These are phyloP conservation scores for Marisa cornuarietis DNA, from an alignment of 1,140 invertebrate species.

Conservation along the genomic window DNA sequence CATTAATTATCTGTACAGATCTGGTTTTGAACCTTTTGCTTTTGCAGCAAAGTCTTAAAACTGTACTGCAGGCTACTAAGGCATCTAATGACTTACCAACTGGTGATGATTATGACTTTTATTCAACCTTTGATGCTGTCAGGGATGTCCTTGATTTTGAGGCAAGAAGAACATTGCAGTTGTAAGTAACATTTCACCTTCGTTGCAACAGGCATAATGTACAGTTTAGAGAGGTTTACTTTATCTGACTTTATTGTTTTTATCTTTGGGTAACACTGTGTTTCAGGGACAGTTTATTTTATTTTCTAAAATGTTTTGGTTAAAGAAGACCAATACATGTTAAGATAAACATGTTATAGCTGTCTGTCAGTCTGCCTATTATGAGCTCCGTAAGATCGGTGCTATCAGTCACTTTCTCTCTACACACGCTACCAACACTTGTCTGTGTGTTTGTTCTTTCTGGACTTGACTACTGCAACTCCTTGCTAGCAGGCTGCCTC, in stretches of 20 bases:
- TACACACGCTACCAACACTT: too few species aligned
- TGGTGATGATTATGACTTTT: conserved; percentile 76
- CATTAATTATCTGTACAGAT: not conserved
- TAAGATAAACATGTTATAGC: not conserved
- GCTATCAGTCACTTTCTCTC: too few species aligned
- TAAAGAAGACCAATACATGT: not conserved
- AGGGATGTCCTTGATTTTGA: conserved; percentile 72
- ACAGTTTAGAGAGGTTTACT: not conserved
- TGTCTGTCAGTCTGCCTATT: not conserved
- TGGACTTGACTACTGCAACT: too few species aligned
- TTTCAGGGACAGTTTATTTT: not conserved
- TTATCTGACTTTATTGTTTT: not conserved
- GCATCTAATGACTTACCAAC: conserved; percentile 74
- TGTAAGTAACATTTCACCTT: conserved; percentile 63
- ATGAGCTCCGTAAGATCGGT: too few species aligned
- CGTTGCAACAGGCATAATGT: not conserved
- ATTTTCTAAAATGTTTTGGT: not conserved
- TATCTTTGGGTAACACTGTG: not conserved
- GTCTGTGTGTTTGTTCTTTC: too few species aligned
- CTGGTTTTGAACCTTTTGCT: too few species aligned
- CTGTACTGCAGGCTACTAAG: conserved; percentile 74
- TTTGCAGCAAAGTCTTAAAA: conserved; percentile 56
- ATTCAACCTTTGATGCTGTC: conserved; percentile 77
- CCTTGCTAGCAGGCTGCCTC: too few species aligned
- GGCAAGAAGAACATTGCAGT: conserved; percentile 69